These are phyloP conservation scores for Acrobasis consociella DNA, from an alignment of 2,888 invertebrate genomes.

Conservation along the genomic window DNA sequence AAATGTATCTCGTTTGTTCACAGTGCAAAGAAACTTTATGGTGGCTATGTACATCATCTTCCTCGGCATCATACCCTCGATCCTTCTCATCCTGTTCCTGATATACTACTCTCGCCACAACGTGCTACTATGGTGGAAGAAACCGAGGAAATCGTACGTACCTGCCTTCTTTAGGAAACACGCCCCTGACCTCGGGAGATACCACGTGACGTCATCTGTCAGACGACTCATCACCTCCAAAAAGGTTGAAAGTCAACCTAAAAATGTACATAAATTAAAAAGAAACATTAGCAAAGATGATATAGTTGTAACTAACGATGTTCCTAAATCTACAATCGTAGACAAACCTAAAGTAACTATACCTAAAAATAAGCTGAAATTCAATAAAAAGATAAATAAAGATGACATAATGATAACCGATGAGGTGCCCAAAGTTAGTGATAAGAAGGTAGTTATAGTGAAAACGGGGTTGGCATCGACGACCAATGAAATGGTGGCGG, in stretches of 20 bases:
- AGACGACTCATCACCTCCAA: constrained; percentile 16
- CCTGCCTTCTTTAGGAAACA: constrained; percentile 39
- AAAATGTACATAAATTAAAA: background rate
- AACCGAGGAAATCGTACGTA: constrained; percentile 80
- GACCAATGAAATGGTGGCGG: constrained; percentile 79
- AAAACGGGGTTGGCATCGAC: constrained; percentile 85
- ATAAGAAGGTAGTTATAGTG: constrained; percentile 74
- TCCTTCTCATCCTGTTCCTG: constrained; percentile 86
- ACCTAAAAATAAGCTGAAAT: constrained; percentile 28
- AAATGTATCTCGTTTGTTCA: constrained; percentile 30
- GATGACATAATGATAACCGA: constrained; percentile 62
- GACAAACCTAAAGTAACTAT: background rate
- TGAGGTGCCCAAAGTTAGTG: constrained; percentile 28
- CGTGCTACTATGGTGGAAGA: constrained; percentile 79
- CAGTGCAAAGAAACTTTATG: constrained; percentile 90
- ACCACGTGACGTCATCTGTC: constrained; percentile 5
- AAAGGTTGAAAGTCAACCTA: background rate
- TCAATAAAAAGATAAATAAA: constrained; percentile 59
- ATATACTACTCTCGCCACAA: constrained; percentile 90
- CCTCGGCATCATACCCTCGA: constrained; percentile 90
- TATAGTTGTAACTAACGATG: background rate
- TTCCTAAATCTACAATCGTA: background rate
- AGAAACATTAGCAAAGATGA: background rate
- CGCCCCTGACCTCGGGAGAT: constrained; percentile 33
- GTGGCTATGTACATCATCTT: constrained; percentile 94